A percentile compares a stretch with the other conserved stretches of the same genome.
Evolutionary conservation across 2,113 vertebrate genomes (phyloP).

Genomic region (Nothobranchius kuhntae): DNA sequence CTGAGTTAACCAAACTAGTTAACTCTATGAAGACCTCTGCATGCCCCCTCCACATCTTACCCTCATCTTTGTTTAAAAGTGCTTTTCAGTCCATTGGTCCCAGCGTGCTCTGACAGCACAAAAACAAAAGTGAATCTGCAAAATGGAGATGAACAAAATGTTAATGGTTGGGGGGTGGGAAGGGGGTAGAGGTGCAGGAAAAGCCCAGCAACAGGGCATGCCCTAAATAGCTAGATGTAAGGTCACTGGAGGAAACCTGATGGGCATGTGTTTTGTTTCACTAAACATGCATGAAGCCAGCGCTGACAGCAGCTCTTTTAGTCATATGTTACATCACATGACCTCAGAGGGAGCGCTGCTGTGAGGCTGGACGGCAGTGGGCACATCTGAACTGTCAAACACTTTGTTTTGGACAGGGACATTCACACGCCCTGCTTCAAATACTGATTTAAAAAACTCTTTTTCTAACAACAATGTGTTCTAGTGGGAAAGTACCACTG

Average conservation of each 20-base stretch:
- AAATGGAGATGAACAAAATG: slow-evolving; percentile 24
- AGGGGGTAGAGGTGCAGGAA: slow-evolving; percentile 27
- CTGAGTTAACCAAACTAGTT: no score
- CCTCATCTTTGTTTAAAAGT: no score
- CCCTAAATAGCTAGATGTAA: slow-evolving; percentile 69
- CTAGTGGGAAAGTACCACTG: slow-evolving; percentile 5
- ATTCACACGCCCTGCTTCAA: slow-evolving; percentile 1
- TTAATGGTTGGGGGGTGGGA: neutral
- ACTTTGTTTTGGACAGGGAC: neutral
- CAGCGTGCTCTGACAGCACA: neutral
- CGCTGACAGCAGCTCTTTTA: slow-evolving; percentile 46
- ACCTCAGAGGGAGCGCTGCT: slow-evolving; percentile 15
- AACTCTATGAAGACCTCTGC: no score
- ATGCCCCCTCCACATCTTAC: no score
- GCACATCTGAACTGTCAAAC: slow-evolving; percentile 12
- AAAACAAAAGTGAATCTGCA: neutral
- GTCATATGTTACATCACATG: slow-evolving; percentile 56
- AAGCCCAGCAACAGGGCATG: slow-evolving; percentile 72
- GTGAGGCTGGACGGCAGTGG: slow-evolving; percentile 6
- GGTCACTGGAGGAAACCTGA: slow-evolving; percentile 52
- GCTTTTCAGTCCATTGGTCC: no score
- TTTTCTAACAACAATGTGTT: neutral
- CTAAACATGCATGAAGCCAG: slow-evolving; percentile 32
- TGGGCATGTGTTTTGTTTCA: slow-evolving; percentile 54
- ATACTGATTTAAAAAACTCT: slow-evolving; percentile 12